phyloP scores from a whole-genome alignment of 2,888 invertebrate genomes.

The Drosophila nr. medialis region DNA sequence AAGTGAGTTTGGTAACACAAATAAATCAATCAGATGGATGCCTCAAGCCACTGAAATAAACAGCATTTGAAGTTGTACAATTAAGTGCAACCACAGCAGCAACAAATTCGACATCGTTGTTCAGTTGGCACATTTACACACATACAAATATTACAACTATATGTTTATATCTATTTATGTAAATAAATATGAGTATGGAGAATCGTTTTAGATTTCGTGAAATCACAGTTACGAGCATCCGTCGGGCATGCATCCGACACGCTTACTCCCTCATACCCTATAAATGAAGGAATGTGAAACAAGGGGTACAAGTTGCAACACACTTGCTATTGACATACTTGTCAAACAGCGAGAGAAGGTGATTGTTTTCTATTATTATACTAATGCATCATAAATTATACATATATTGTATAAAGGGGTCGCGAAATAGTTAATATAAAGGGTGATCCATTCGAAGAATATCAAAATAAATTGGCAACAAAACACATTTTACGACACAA shows the following conservation, averaged over 20 bases:
- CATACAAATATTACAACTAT: background rate
- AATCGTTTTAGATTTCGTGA: slow-evolving; percentile 43
- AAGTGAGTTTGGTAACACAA: slow-evolving; percentile 15
- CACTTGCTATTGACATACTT: slow-evolving; percentile 2
- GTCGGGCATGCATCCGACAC: slow-evolving; percentile 41
- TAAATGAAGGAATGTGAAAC: background rate
- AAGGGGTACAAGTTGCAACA: background rate
- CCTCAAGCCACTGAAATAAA: slow-evolving; percentile 18
- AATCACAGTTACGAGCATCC: slow-evolving; percentile 57
- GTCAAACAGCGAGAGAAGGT: background rate
- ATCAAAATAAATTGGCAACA: background rate
- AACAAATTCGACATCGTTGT: slow-evolving; percentile 14
- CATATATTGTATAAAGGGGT: background rate
- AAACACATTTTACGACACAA: background rate
- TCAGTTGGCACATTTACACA: slow-evolving; percentile 19
- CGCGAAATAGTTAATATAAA: background rate
- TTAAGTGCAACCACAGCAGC: slow-evolving; percentile 9
- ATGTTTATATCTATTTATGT: background rate
- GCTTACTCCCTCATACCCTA: slow-evolving; percentile 30
- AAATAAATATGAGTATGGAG: slow-evolving; percentile 9
- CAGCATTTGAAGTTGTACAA: slow-evolving; percentile 14
- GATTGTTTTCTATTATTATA: slow-evolving; percentile 6
- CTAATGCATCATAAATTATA: background rate
- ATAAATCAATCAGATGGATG: slow-evolving; percentile 52
- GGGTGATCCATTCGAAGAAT: background rate